Base-by-base conservation (phyloP, 2,888 invertebrate genomes). In the Callyntrura sp. region DNA sequence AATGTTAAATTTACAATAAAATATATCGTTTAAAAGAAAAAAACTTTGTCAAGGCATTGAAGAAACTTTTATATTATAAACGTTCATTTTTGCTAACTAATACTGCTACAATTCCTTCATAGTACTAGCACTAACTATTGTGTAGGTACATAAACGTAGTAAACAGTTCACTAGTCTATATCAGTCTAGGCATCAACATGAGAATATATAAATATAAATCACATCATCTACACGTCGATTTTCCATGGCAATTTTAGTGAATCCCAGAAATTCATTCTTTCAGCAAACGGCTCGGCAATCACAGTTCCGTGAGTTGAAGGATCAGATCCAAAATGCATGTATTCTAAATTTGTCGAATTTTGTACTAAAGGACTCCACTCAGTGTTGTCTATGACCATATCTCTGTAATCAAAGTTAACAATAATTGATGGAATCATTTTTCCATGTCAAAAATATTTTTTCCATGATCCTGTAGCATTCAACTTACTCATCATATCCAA, bases 261-360 rank as follows among this genome's bases (percentile, higher is more conserved):
- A 25, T 92, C 90, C 92, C 92, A 92, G 79, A 92, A 92, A 0
- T 43, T 17, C 92, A 92, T 91, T 70, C 92, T 55, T 0, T 91
- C 85, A 0, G 90, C 45, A 85, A 92, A 92, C 1, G 92, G 92
- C 43, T 92, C 92, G 28, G 82, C 82, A 51, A 92, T 89, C 5
- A 91, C 28, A n/a, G 79, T 65, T 1, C 83, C 81, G 43, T 48
- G 35, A 0, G 45, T 55, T 3, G 60, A 8, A 0, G 65, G 28
- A 12, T 85, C 57, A 60, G 68, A 87, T 6, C 90, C 82, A 43
- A 92, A 87, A 8, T 88, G n/a, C 91, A 91, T 91, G 73, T 91
- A 92, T 55, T 89, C 84, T 12, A 91, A 45, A n/a, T 20, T 12
- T 14, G 57, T 23, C 12, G 65, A 17, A n/a, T 81, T 85, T 12